phyloP scores from a whole-genome alignment of 2,113 vertebrate genomes.

The human region GRCh38 chr1:4298501-4299000 shows the following conservation, averaged over 20 bases:
- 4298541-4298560: neutral
- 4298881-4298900: neutral
- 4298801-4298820: neutral
- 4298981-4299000: neutral
- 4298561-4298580: rapidly evolving
- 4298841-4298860: neutral
- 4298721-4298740: neutral
- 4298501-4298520: neutral
- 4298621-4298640: neutral
- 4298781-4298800: rapidly evolving
- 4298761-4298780: too few relatives aligned
- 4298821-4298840: neutral
- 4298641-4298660: too few relatives aligned
- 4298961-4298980: neutral
- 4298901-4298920: neutral
- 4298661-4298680: neutral
- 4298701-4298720: too few relatives aligned
- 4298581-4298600: neutral
- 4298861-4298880: neutral
- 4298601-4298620: rapidly evolving
- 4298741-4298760: rapidly evolving
- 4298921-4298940: neutral
- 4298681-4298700: neutral
- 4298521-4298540: too few relatives aligned
- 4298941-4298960: neutral